Conservation (phyloP, 1,140 invertebrate species). For the Anastatus disparis region DNA sequence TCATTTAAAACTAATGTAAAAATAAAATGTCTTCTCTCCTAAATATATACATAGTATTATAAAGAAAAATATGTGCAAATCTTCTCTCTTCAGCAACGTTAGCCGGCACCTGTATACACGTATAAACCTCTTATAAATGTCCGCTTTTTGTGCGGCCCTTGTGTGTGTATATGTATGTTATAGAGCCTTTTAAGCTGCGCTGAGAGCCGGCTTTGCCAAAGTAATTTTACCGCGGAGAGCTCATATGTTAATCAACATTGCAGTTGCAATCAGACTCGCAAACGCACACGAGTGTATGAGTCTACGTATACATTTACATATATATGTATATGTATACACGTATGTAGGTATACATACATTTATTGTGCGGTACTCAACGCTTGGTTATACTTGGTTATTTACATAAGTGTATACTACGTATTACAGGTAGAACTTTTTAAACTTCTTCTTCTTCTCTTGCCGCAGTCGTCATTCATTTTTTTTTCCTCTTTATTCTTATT, state of each 20-base stretch:
- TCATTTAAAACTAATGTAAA: too few species aligned
- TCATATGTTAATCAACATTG: slow-evolving; percentile 52
- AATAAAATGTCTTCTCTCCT: too few species aligned
- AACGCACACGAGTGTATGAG: neutral
- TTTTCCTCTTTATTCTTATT: neutral
- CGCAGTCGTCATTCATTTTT: neutral
- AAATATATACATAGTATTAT: neutral
- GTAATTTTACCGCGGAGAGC: slow-evolving; percentile 48
- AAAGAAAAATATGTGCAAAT: neutral
- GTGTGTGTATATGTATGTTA: neutral
- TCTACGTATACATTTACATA: neutral
- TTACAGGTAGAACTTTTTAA: neutral
- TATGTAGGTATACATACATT: neutral
- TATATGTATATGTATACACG: neutral
- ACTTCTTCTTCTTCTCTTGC: neutral
- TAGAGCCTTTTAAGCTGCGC: neutral
- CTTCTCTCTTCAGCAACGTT: too few species aligned
- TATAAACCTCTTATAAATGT: too few species aligned
- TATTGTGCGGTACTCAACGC: neutral
- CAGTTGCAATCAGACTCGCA: slow-evolving; percentile 46
- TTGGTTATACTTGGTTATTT: slow-evolving; percentile 9
- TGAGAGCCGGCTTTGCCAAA: slow-evolving; percentile 35
- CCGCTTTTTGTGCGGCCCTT: too few species aligned
- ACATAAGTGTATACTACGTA: slow-evolving; percentile 12
- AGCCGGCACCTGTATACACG: too few species aligned